Evolutionary conservation across 2,113 vertebrate genomes (phyloP), one percentile per base, ranked within the genome.

Genomic region (Pelmatolapia mariae): DNA sequence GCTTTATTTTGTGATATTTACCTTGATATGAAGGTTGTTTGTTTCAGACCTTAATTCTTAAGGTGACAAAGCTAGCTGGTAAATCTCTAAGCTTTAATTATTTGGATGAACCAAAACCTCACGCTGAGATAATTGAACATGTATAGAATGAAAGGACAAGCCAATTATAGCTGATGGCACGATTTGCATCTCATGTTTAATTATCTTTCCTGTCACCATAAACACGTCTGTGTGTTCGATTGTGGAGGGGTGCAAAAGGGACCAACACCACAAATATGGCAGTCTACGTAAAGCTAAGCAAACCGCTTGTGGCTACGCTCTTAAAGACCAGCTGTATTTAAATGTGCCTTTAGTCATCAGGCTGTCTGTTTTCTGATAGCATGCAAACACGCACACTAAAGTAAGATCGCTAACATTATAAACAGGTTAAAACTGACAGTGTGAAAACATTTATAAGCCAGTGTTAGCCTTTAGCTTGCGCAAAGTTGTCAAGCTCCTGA

Each of bases 141-240:
- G 66, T 87, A 81, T 76, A 61, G 76, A 81, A 73, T 81, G 38
- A 91, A 91, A 83, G 83, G 22, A 79, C 54, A 71, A 89, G 61
- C 84, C 87, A 91, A 79, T 87, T 91, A 91, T 85, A 83, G n/a
- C 19, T 15, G 47, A 82, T 89, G 76, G 40, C 38, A 86, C 57
- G 83, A 90, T 91, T 86, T 85, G 66, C 71, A 85, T 87, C 53
- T 84, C 19, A 24, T 81, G 78, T 90, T 90, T 79, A 85, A 87
- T 92, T 89, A 83, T 87, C 61, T 82, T 83, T 18, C 71, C 57
- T 84, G 86, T 89, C 85, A 88, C 84, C 76, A 59, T 47, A 88
- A 89, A 90, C 59, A 82, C 12, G 0, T 63, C 33, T 0, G 31
- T 11, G 18, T 31, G 18, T 31, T 52, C 11, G 18, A 52, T 52